These are phyloP conservation scores for Cossypha dichroa DNA, from an alignment of 2,797 vertebrate genomes.

Conservation along the genomic window DNA sequence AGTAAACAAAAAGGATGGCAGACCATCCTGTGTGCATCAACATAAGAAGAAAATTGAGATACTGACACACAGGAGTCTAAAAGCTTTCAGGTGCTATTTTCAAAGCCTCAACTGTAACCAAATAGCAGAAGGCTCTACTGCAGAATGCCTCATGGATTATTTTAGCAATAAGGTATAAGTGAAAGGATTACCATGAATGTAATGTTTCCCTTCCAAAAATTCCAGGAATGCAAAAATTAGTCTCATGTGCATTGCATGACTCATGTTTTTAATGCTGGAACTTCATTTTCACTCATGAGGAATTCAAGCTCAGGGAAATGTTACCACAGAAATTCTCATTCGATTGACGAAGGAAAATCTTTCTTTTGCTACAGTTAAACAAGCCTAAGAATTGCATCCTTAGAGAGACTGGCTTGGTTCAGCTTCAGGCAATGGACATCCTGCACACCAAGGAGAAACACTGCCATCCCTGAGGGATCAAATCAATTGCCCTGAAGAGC, in stretches of 20 bases:
- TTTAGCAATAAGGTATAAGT: slow-evolving; percentile 72
- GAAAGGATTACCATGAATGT: slow-evolving; percentile 71
- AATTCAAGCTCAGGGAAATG: slow-evolving; percentile 61
- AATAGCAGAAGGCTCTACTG: slow-evolving; percentile 16
- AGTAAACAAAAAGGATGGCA: neutral
- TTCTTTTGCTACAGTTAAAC: neutral
- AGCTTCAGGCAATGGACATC: neutral
- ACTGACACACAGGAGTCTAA: neutral
- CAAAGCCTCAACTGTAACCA: slow-evolving; percentile 23
- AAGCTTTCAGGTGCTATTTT: slow-evolving; percentile 33
- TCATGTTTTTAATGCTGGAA: slow-evolving; percentile 74
- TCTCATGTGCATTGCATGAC: slow-evolving; percentile 72
- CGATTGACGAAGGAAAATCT: slow-evolving; percentile 5
- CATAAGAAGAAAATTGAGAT: slow-evolving; percentile 8
- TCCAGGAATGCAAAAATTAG: slow-evolving; percentile 69
- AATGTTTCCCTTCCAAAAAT: slow-evolving; percentile 76
- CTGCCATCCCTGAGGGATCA: neutral
- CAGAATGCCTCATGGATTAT: slow-evolving; percentile 38
- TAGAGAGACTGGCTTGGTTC: neutral
- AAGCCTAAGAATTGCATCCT: neutral
- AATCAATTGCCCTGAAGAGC: neutral
- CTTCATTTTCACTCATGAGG: slow-evolving; percentile 74
- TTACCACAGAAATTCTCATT: slow-evolving; percentile 62
- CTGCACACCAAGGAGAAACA: neutral
- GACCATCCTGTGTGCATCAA: neutral